These are phyloP conservation scores for Oryzaephilus surinamensis DNA, from an alignment of 1,140 invertebrate genomes.

Conservation along the genomic window DNA sequence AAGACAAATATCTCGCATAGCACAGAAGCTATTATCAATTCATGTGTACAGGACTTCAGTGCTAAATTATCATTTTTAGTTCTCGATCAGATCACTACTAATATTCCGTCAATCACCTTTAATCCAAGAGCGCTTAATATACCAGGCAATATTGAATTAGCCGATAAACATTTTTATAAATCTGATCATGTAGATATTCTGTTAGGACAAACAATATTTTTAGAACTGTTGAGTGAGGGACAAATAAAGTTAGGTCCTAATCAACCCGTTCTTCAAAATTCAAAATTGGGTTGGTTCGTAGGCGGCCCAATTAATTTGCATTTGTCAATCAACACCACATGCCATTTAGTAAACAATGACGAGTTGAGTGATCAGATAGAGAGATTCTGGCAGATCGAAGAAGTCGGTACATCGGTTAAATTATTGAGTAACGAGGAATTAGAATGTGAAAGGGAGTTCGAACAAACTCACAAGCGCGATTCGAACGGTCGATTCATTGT, in stretches of 20 bases:
- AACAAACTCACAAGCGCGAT: slow-evolving; percentile 1
- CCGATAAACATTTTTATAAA: slow-evolving; percentile 19
- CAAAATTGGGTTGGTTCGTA: slow-evolving; percentile 28
- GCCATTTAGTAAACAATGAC: too few relatives aligned
- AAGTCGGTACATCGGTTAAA: too few relatives aligned
- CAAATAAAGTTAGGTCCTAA: slow-evolving; percentile 21
- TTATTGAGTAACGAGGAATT: too few relatives aligned
- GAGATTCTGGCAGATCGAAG: too few relatives aligned
- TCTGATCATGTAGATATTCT: slow-evolving; percentile 20
- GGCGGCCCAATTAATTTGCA: too few relatives aligned
- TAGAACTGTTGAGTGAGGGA: slow-evolving; percentile 15
- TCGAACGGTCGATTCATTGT: slow-evolving; percentile 4
- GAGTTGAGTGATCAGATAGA: too few relatives aligned
- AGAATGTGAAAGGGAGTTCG: slow-evolving; percentile 2
- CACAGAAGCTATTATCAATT: not conserved
- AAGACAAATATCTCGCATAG: not conserved
- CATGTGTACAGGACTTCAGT: slow-evolving; percentile 5
- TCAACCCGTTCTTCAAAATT: slow-evolving; percentile 27
- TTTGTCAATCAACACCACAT: too few relatives aligned
- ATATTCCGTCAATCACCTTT: slow-evolving; percentile 10
- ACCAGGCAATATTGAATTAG: slow-evolving; percentile 17
- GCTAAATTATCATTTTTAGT: slow-evolving; percentile 8
- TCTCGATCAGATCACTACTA: slow-evolving; percentile 10
- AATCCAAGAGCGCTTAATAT: slow-evolving; percentile 14
- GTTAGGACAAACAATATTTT: slow-evolving; percentile 23